Base-by-base conservation (phyloP, 2,797 vertebrate species). In the Anguilla megastoma region DNA sequence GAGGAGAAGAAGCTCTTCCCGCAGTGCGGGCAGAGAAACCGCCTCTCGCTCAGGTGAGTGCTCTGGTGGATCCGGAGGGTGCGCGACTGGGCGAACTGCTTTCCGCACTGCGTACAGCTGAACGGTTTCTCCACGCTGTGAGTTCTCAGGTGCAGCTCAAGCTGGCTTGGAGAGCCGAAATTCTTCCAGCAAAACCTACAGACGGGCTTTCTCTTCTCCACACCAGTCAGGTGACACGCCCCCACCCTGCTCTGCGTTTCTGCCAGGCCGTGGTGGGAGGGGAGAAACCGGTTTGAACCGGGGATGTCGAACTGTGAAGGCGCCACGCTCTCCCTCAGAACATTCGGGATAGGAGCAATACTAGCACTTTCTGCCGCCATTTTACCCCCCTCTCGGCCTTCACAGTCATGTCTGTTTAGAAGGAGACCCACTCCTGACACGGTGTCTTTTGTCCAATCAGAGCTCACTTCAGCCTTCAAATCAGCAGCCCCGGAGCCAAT, bases 1-100 rank as follows among this genome's bases (percentile, higher is more conserved):
- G 93, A 89, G 60, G 91, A 89, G 88, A 90, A 90, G 88, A 94
- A 94, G 82, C 90, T 90, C 82, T 94, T 94, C 24, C 90, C 88
- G 89, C 94, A 94, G 80, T 85, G 91, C 52, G 89, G 84, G 88
- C 94, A 95, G 88, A 90, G 86, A 0, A 90, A 93, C 0, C 88
- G 91, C 0, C 90, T 88, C 85, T 91, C 91, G 88, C 87, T 90
- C 33, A 88, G 87, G n/a, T 71, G 89, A 0, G 90, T 79, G 0
- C 89, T 89, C 82, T 89, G 88, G 56, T 90, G 89, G 0, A 86
- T 27, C 16, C 71, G 58, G n/a, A 87, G 84, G n/a, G 7, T 41
- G 30, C 24, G 21, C 1, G n/a, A 80, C 8, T 87, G 83, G 36
- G 85, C 88, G 18, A 86, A 71, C n/a, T 24, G 18, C 27, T 87